Percentiles rank a stretch among this genome's conserved stretches.
phyloP scores from a whole-genome alignment of 2,888 invertebrate genomes.

The Drosophila atripex region DNA sequence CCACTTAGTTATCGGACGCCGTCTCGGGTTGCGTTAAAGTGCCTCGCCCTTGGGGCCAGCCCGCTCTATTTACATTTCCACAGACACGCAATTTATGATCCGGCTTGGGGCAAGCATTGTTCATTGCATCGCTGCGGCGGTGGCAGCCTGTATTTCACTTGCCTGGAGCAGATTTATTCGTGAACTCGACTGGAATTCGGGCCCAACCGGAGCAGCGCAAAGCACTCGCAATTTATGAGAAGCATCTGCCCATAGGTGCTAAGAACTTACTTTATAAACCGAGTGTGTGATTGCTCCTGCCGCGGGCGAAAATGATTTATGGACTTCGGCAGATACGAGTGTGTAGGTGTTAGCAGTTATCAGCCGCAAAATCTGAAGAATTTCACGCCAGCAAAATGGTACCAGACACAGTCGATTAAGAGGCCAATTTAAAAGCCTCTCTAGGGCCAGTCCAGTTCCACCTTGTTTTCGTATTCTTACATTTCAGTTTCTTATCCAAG shows the following conservation, averaged over 20 bases:
- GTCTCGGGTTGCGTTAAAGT: slow-evolving; percentile 22
- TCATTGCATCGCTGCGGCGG: slow-evolving; percentile 8
- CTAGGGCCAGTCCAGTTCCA: slow-evolving; percentile 3
- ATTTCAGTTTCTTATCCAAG: slow-evolving; percentile 20
- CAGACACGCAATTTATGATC: slow-evolving; percentile 61
- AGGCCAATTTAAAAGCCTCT: not conserved
- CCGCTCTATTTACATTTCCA: slow-evolving; percentile 50
- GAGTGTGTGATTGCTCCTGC: slow-evolving; percentile 35
- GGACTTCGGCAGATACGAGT: not conserved
- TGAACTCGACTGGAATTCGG: slow-evolving; percentile 24
- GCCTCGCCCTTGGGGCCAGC: not conserved
- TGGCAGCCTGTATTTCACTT: slow-evolving; percentile 8
- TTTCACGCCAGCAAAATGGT: slow-evolving; percentile 9
- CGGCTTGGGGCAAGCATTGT: slow-evolving; percentile 37
- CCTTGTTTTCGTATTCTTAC: not conserved
- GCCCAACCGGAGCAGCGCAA: slow-evolving; percentile 20
- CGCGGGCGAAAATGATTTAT: slow-evolving; percentile 35
- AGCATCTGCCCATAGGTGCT: slow-evolving; percentile 51
- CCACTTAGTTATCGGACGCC: slow-evolving; percentile 31
- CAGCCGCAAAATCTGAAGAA: slow-evolving; percentile 13
- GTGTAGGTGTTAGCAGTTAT: slow-evolving; percentile 33
- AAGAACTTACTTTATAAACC: slow-evolving; percentile 44
- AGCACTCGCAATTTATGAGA: slow-evolving; percentile 54
- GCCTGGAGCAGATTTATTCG: slow-evolving; percentile 21
- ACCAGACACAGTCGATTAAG: not conserved